Evolutionary conservation across 2,797 vertebrate species (phyloP), one percentile per base, ranked within the genome.

Genomic region (Rhynchonycteris naso): DNA sequence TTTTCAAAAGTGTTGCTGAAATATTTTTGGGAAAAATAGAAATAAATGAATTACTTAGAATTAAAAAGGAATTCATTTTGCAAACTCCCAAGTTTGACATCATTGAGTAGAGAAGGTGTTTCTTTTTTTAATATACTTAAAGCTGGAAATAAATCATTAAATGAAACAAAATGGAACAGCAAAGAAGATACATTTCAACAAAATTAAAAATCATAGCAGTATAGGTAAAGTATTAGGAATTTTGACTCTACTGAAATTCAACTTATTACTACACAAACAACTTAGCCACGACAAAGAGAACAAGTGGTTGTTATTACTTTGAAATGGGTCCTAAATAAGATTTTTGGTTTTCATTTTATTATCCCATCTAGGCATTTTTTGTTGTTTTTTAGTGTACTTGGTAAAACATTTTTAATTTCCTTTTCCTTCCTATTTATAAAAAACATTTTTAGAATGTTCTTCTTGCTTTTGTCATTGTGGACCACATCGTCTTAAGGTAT

Each of bases 1-100:
- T 80, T 94, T 71, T 93, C 65, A 65, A 56, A 87, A 81, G 15
- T 71, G 16, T 56, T 72, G 52, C 72, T 88, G 21, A 89, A 88
- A 86, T 74, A 35, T 68, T 74, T 91, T n/a, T 12, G 7, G 30
- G 91, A 83, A 80, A 93, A 88, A 80, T 47, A 80, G 28, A 56
- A 33, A 78, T 66, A 82, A 90, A 50, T 72, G 3, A 85, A 94
- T 81, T 81, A 80, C 50, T 89, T 66, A 63, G 43, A 2, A 80
- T 61, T 83, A 90, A 95, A 85, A 21, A 72, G 1, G 21, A 1
- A 69, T 89, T 75, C 94, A 26, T 76, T 88, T 43, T 76, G 6
- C 56, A 82, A 86, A 93, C 15, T 58, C 47, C 22, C 56, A 63
- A 85, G 9, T 84, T 81, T 69, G 65, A 69, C 26, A 83, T 91